Base-by-base conservation (phyloP, 1,140 invertebrate genomes). In the Teleopsis dalmanni region DNA sequence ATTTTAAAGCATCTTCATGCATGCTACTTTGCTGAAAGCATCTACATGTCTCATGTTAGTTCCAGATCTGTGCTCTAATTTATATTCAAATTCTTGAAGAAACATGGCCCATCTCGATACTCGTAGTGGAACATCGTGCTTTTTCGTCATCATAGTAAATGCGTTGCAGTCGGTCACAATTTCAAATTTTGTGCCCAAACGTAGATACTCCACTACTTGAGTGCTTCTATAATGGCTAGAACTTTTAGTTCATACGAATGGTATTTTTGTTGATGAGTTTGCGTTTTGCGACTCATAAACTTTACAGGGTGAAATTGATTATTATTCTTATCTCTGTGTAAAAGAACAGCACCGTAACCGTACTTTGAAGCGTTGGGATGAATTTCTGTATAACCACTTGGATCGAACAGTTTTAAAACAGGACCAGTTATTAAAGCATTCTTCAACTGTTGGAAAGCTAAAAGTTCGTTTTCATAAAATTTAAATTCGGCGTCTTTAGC, bases 251-350 rank as follows among this genome's bases (percentile, higher is more conserved):
- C 55, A 40, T 56, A 62, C 11, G 56, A 58, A 47, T 57, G 55
- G 35, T 62, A 65, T 19, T 53, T 56, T 22, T 48, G 31, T 47
- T 66, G 51, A 23, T 47, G 31, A 8, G 44, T n/a, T 3, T 48
- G 56, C 10, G 70, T 73, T 36, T 50, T 55, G 26, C 51, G 43
- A 44, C 57, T 71, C 47, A 56, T 58, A 40, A 56, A 70, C 31
- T 52, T 34, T 10, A 69, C 55, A 13, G 59, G 60, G 53, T 66
- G 59, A 18, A 59, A 40, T 48, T 16, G 22, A 5, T 22, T 4
- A 22, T 50, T 31, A 2, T 50, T 22, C 2, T 14, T 3, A 35
- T 49, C 45, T 42, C 47, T 61, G 55, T 72, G 66, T 8, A 64
- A 48, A 13, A 70, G 23, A 0, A 68, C 48, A 11, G 59, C 60